Evolutionary conservation across 2,888 invertebrate genomes (phyloP).

Genomic region (Scaeva pyrastri): DNA sequence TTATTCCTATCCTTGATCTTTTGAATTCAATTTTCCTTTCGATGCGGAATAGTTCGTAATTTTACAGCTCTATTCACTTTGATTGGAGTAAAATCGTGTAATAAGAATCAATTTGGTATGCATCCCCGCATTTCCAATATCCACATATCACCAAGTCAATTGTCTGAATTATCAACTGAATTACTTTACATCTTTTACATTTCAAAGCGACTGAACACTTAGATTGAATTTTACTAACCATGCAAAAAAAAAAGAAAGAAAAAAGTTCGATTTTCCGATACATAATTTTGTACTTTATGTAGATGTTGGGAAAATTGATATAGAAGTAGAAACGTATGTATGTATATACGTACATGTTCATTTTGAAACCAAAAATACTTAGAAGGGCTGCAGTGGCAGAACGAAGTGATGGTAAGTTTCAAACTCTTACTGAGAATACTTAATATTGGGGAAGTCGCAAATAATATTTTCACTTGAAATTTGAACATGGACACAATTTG

Average conservation of each 20-base stretch:
- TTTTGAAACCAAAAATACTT: too few species aligned
- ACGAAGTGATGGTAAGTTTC: too few species aligned
- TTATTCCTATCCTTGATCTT: too few species aligned
- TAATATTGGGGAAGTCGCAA: too few species aligned
- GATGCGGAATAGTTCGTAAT: conserved; percentile 10
- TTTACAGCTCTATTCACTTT: conserved; percentile 15
- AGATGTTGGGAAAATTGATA: neutral
- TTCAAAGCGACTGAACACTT: conserved; percentile 23
- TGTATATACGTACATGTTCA: too few species aligned
- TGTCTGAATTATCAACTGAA: conserved; percentile 47
- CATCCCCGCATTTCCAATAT: conserved; percentile 16
- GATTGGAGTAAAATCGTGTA: conserved; percentile 1
- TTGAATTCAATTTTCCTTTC: neutral
- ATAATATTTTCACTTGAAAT: too few species aligned
- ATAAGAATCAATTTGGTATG: conserved; percentile 27
- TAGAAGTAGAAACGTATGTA: too few species aligned
- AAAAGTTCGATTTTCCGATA: neutral
- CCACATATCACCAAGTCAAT: conserved; percentile 49
- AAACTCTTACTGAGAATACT: too few species aligned
- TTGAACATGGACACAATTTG: too few species aligned
- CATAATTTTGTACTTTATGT: neutral
- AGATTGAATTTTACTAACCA: neutral
- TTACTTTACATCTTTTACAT: conserved; percentile 23
- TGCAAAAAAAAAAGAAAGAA: conserved; percentile 34
- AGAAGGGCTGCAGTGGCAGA: too few species aligned